Conservation (phyloP, 2,797 vertebrate species). For the Sebastes minor region DNA sequence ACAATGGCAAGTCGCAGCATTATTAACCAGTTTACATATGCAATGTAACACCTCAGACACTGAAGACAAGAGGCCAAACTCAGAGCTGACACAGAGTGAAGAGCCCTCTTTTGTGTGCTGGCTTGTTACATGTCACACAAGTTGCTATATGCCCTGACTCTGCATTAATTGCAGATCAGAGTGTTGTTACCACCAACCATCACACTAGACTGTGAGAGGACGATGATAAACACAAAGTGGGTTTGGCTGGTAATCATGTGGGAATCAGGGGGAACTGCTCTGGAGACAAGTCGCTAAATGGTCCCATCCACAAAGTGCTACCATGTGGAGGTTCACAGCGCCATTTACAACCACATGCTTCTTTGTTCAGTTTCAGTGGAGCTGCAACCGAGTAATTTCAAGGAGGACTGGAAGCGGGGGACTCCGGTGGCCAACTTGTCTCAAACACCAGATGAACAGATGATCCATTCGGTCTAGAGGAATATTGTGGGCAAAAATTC, state of each 20-base stretch:
- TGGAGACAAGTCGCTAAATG: slow-evolving; percentile 50
- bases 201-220: neutral
- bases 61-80: slow-evolving; percentile 12
- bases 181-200: slow-evolving; percentile 27
- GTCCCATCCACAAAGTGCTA: slow-evolving; percentile 57
- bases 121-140: neutral
- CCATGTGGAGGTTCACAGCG: slow-evolving; percentile 52
- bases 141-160: slow-evolving; percentile 1
- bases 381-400: slow-evolving; percentile 62
- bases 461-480: slow-evolving; percentile 20
- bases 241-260: slow-evolving; percentile 27
- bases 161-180: slow-evolving; percentile 57
- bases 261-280: slow-evolving; percentile 31
- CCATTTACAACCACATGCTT: slow-evolving; percentile 52
- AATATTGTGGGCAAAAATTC: slow-evolving; percentile 18
- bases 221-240: slow-evolving; percentile 41
- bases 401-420: slow-evolving; percentile 36
- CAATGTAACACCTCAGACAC: slow-evolving; percentile 15
- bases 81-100: neutral
- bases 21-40: neutral
- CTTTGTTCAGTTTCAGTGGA: slow-evolving; percentile 67
- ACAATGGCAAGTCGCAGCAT: no score
- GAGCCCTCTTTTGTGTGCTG: neutral
- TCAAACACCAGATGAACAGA: slow-evolving; percentile 49
- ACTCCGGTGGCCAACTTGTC: slow-evolving; percentile 21